Conservation (phyloP, 2,797 vertebrate genomes). For the Coccyzus lansbergi region DNA sequence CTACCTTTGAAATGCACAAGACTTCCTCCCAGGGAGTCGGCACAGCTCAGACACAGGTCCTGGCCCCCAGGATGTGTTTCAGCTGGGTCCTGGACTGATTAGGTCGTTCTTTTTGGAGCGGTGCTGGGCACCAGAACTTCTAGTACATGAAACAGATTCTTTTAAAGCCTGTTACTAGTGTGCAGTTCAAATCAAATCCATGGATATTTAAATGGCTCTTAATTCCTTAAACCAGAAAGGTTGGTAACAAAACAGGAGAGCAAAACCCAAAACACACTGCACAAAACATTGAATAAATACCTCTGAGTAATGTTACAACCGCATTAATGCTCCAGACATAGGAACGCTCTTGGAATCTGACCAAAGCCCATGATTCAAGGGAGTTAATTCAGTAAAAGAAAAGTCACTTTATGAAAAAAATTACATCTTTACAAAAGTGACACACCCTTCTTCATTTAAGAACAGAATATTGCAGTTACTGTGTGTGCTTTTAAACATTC, state of each 20-base stretch:
- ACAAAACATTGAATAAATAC: conserved; percentile 63
- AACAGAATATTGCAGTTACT: conserved; percentile 41
- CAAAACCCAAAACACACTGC: conserved; percentile 64
- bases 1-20: conserved; percentile 66
- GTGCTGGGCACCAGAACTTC: conserved; percentile 53
- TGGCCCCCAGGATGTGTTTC: not conserved
- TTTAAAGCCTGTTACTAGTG: conserved; percentile 49
- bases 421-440: conserved; percentile 64
- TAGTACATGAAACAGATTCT: conserved; percentile 61
- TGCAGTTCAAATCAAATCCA: conserved; percentile 57
- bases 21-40: conserved; percentile 25
- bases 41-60: conserved; percentile 47
- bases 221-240: conserved; percentile 61
- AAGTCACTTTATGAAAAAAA: conserved; percentile 58
- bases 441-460: conserved; percentile 37
- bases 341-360: not conserved
- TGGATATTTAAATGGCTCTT: conserved; percentile 68
- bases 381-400: conserved; percentile 47
- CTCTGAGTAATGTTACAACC: conserved; percentile 46
- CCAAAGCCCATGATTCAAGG: conserved; percentile 22
- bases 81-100: not conserved
- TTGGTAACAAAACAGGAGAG: conserved; percentile 64
- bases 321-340: not conserved
- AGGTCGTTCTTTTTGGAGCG: conserved; percentile 17
- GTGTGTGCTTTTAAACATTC: conserved; percentile 61